These are phyloP conservation scores for Aphodius sticticus DNA, from an alignment of 2,888 invertebrate species.

Conservation along the genomic window DNA sequence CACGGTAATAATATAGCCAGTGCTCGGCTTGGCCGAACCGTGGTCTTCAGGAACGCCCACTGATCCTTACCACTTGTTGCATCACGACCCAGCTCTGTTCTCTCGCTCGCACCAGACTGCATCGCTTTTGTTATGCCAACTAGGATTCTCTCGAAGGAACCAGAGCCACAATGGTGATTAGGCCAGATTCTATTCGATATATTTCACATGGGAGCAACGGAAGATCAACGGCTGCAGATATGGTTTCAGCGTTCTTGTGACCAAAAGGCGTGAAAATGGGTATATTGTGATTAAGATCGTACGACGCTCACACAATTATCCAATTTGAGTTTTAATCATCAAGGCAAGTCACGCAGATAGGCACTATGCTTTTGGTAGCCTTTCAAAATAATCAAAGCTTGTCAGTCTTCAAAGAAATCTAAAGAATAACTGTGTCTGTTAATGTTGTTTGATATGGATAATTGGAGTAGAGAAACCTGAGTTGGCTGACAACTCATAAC, in stretches of 20 bases:
- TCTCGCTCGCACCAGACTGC: constrained; percentile 32
- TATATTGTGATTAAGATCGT: background rate
- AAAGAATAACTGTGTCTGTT: background rate
- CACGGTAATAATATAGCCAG: constrained; percentile 52
- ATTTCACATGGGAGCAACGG: background rate
- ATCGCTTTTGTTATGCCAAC: background rate
- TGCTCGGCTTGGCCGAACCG: constrained; percentile 41
- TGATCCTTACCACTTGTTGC: constrained; percentile 44
- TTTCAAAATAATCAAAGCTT: background rate
- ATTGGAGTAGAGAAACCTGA: too few species aligned
- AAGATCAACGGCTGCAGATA: background rate
- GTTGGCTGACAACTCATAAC: too few species aligned
- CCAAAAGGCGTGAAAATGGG: background rate
- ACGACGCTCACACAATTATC: background rate
- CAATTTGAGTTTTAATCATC: background rate
- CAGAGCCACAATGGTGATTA: background rate
- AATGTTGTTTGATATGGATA: background rate
- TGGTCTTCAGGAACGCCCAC: constrained; percentile 44
- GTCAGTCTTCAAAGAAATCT: background rate
- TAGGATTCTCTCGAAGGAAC: background rate
- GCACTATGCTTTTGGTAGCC: background rate
- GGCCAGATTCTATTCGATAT: background rate
- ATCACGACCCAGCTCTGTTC: constrained; percentile 42
- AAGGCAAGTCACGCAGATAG: background rate
- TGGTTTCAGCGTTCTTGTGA: background rate